Evolutionary conservation across 1,140 invertebrate genomes (phyloP).

Genomic region (Diprion similis): DNA sequence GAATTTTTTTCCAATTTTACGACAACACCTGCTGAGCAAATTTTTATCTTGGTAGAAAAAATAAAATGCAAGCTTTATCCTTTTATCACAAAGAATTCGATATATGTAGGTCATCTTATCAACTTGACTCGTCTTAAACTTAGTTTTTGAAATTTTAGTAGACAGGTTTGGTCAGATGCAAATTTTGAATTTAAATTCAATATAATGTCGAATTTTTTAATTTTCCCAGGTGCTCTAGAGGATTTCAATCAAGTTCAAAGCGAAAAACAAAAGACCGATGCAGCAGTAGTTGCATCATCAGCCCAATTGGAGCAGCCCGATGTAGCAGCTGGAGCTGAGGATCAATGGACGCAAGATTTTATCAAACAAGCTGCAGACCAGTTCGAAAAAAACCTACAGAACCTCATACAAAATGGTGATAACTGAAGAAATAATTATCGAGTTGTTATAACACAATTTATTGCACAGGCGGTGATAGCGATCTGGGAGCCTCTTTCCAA

Average conservation of each 20-base stretch:
- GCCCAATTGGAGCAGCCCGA: neutral
- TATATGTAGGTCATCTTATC: no score
- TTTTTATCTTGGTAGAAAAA: no score
- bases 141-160: neutral
- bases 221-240: slow-evolving; percentile 58
- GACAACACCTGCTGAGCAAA: neutral
- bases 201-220: neutral
- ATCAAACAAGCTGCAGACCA: slow-evolving; percentile 50
- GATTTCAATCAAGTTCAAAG: slow-evolving; percentile 53
- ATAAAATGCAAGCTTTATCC: no score
- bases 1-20: neutral
- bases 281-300: slow-evolving; percentile 18
- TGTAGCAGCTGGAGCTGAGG: slow-evolving; percentile 24
- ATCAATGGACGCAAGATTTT: slow-evolving; percentile 51
- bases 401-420: slow-evolving; percentile 49
- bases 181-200: slow-evolving; percentile 4
- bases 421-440: slow-evolving; percentile 9
- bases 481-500: slow-evolving; percentile 49
- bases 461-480: slow-evolving; percentile 25
- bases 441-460: neutral
- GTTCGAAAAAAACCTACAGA: slow-evolving; percentile 49
- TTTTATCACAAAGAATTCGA: no score
- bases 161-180: slow-evolving; percentile 8
- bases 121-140: neutral
- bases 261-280: slow-evolving; percentile 34